Base-by-base conservation (phyloP, 2,113 vertebrate species). In the Haemorhous mexicanus region DNA sequence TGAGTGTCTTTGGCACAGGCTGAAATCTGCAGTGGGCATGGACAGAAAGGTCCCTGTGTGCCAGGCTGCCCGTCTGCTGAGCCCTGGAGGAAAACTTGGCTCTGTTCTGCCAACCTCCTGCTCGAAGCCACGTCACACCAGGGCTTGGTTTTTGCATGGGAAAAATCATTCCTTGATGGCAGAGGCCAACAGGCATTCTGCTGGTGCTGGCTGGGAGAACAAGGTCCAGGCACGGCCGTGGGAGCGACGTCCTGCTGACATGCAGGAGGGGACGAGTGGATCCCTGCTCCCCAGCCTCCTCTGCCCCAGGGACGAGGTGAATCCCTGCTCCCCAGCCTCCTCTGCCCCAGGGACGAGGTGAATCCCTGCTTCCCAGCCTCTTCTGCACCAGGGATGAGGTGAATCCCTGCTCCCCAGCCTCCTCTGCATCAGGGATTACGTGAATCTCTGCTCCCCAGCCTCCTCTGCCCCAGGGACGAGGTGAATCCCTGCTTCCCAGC, bases 1-100 rank as follows among this genome's bases (percentile, higher is more conserved):
- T 43, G 49, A 95, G 77, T 47, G 64, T 39, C 69, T 92, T 89
- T 92, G 95, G 93, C 96, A 96, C 80, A 88, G 30, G 68, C 58
- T 56, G 72, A 19, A 58, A 74, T n/a, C 88, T 75, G 90, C 90
- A 50, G 22, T 44, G 17, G 30, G 90, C 64, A 85, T 0, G 28
- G 69, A 68, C 37, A 77, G 92, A 75, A 58, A 92, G 66, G 68
- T 32, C 61, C 19, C 86, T 13, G 6, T 46, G 23, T 47, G 87
- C 89, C 93, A 84, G 77, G 87, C 12, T 84, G 93, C 77, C 74
- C 2, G 41, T 61, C 78, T 78, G 80, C 88, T 1, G 35, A 61
- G 68, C 87, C 79, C 75, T 13, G 75, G 18, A 86, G 93, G 83
- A 66, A 81, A 75, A 30, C 69, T 5, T 56, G 79, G 49, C 90